Percentiles rank a stretch among this genome's conserved stretches.
phyloP scores from a whole-genome alignment of 2,888 invertebrate species.

The Drosophila cognata region DNA sequence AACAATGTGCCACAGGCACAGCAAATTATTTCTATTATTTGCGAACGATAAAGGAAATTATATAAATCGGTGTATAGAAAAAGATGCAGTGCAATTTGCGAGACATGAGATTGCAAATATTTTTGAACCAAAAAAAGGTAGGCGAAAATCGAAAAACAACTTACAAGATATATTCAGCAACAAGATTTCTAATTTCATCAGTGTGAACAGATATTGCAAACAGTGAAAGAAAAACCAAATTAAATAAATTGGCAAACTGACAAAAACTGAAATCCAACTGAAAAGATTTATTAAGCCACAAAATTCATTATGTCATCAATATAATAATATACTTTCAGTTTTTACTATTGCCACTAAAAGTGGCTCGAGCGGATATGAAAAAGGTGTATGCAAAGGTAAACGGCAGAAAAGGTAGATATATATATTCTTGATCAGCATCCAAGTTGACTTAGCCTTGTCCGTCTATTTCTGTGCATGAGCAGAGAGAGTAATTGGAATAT shows the following conservation, averaged over 20 bases:
- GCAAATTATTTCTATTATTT: slow-evolving; percentile 9
- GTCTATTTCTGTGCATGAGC: background rate
- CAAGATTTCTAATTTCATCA: background rate
- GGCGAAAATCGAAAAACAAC: background rate
- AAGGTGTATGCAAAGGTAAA: background rate
- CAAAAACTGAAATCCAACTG: background rate
- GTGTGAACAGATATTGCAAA: background rate
- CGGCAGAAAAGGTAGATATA: background rate
- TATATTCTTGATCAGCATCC: background rate
- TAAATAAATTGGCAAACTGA: background rate
- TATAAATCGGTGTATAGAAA: slow-evolving; percentile 5
- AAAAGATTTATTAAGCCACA: background rate
- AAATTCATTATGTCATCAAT: background rate
- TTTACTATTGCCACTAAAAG: background rate
- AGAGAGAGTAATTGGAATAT: background rate
- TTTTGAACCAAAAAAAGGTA: background rate
- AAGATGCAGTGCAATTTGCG: background rate
- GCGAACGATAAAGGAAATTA: slow-evolving; percentile 11
- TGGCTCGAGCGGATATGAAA: background rate
- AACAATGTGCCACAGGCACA: slow-evolving; percentile 45
- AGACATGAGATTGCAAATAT: background rate
- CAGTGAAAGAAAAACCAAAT: background rate
- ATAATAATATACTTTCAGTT: background rate
- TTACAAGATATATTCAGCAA: background rate
- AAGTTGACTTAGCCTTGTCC: background rate